These are phyloP conservation scores for Sipha maydis DNA, from an alignment of 2,888 invertebrate species.

Conservation along the genomic window DNA sequence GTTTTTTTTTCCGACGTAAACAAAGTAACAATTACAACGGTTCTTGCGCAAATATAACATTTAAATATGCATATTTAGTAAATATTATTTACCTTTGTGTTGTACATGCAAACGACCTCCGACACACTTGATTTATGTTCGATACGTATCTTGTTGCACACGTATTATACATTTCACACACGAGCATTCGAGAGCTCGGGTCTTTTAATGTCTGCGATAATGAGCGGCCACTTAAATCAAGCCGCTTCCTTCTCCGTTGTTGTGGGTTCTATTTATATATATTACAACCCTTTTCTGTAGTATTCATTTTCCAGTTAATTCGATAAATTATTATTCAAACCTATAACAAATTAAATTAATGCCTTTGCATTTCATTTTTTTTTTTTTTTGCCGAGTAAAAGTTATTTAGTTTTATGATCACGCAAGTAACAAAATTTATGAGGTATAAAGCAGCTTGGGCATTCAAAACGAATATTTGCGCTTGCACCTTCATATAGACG, in stretches of 20 bases:
- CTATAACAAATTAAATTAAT: neutral
- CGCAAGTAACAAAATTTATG: too few relatives aligned
- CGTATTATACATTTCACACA: neutral
- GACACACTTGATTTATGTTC: neutral
- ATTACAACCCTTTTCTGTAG: neutral
- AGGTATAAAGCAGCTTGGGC: too few relatives aligned
- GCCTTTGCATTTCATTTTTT: neutral
- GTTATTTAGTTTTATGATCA: too few relatives aligned
- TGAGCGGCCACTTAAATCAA: conserved; percentile 25
- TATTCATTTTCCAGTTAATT: neutral
- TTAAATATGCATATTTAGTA: neutral
- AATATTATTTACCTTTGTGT: neutral
- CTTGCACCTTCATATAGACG: too few relatives aligned
- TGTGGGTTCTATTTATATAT: neutral
- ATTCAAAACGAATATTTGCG: too few relatives aligned
- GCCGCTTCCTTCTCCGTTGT: neutral
- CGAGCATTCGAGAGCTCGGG: neutral
- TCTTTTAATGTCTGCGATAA: neutral
- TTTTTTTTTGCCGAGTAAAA: neutral
- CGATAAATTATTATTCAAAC: neutral
- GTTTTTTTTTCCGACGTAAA: neutral
- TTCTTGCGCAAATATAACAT: neutral
- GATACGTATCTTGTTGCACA: neutral
- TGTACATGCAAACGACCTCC: neutral
- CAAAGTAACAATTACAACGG: neutral